phyloP scores from a whole-genome alignment of 2,888 invertebrate species.

The Rhabditophanes sp. region DNA sequence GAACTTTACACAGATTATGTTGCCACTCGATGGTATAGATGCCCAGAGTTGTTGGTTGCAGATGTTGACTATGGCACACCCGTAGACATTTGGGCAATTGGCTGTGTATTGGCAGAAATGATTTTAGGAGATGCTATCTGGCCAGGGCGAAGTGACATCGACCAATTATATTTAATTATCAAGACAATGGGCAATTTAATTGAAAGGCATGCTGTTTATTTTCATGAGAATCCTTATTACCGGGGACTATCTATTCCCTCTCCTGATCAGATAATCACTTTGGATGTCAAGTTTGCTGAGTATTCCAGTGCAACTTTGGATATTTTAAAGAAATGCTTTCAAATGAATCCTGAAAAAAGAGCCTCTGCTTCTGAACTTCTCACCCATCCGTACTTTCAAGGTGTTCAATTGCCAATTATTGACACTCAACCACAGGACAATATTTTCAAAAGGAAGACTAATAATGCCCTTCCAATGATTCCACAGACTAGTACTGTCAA shows the following conservation, averaged over 20 bases:
- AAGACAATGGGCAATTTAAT: slow-evolving; percentile 78
- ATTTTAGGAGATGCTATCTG: slow-evolving; percentile 64
- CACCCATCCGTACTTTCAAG: slow-evolving; percentile 72
- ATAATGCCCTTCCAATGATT: too few relatives aligned
- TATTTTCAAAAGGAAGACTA: too few relatives aligned
- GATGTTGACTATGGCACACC: slow-evolving; percentile 59
- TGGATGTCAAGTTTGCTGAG: not conserved
- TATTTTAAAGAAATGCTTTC: slow-evolving; percentile 64
- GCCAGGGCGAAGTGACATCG: slow-evolving; percentile 97
- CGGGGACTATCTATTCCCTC: slow-evolving; percentile 79
- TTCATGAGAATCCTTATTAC: slow-evolving; percentile 83
- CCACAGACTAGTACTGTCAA: too few relatives aligned
- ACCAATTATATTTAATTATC: slow-evolving; percentile 85
- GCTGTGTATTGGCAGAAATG: slow-evolving; percentile 51
- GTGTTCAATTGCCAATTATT: too few relatives aligned
- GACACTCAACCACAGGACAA: too few relatives aligned
- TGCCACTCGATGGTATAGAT: slow-evolving; percentile 93
- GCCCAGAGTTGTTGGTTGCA: slow-evolving; percentile 87
- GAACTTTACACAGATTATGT: slow-evolving; percentile 99
- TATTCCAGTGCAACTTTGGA: not conserved
- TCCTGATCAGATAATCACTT: slow-evolving; percentile 54
- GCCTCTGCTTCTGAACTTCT: slow-evolving; percentile 80
- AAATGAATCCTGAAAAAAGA: slow-evolving; percentile 76
- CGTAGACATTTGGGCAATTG: slow-evolving; percentile 98
- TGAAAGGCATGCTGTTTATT: slow-evolving; percentile 82